Evolutionary conservation across 2,797 vertebrate genomes (phyloP).

Genomic region (Sorex maritimensis): DNA sequence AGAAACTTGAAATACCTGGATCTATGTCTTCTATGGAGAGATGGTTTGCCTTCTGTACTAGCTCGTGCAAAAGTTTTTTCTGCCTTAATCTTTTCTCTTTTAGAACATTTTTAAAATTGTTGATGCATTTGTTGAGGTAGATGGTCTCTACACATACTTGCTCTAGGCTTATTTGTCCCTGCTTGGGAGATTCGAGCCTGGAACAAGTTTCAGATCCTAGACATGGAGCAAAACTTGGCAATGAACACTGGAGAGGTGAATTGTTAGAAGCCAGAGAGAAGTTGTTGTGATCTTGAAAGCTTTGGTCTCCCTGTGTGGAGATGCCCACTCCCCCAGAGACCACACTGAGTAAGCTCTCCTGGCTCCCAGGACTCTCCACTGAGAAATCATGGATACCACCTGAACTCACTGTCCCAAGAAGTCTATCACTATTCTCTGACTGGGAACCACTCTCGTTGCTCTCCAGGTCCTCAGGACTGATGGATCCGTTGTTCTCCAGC

Average conservation of each 20-base stretch:
- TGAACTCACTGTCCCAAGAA: constrained; percentile 88
- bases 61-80: constrained; percentile 93
- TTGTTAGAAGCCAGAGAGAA: constrained; percentile 86
- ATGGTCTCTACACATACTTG: constrained; percentile 93
- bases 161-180: constrained; percentile 90
- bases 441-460: constrained; percentile 90
- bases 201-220: constrained; percentile 81
- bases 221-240: constrained; percentile 83
- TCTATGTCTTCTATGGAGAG: constrained; percentile 93
- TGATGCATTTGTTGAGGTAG: constrained; percentile 95
- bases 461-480: constrained; percentile 89
- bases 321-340: constrained; percentile 84
- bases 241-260: constrained; percentile 82
- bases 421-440: constrained; percentile 86
- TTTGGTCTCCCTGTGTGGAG: constrained; percentile 79
- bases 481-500: constrained; percentile 90
- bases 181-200: constrained; percentile 85
- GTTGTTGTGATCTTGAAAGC: constrained; percentile 82
- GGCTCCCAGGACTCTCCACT: constrained; percentile 89
- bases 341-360: constrained; percentile 88
- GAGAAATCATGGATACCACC: constrained; percentile 88
- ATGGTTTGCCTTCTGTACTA: constrained; percentile 93
- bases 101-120: constrained; percentile 97
- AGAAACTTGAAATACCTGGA: constrained; percentile 89
- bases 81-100: constrained; percentile 95